These are phyloP conservation scores for Hyles vespertilio DNA, from an alignment of 1,140 invertebrate species.

Conservation along the genomic window DNA sequence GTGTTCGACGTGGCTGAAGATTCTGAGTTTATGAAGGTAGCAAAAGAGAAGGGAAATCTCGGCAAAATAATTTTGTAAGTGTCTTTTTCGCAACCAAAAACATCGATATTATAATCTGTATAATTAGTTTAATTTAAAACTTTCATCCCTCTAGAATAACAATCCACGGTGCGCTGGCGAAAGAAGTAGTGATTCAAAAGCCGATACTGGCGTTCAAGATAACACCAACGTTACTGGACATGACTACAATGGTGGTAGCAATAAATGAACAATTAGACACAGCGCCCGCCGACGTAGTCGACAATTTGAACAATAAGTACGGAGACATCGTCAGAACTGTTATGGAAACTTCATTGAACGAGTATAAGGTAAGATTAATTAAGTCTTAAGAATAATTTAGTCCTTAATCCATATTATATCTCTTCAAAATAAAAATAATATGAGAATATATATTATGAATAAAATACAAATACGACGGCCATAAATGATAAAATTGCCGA, in stretches of 20 bases:
- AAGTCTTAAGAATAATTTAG: no score
- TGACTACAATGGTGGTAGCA: constrained; percentile 40
- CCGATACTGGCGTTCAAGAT: constrained; percentile 61
- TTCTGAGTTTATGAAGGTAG: constrained; percentile 45
- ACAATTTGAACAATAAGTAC: constrained; percentile 40
- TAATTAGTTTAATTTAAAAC: constrained; percentile 1
- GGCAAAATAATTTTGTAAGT: constrained; percentile 67
- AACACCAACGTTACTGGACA: constrained; percentile 45
- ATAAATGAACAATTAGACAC: constrained; percentile 45
- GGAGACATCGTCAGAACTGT: constrained; percentile 42
- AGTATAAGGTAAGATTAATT: constrained; percentile 51
- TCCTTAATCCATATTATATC: no score
- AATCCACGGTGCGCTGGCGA: constrained; percentile 63
- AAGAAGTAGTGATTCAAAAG: constrained; percentile 67
- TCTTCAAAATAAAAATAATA: no score
- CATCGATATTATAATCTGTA: no score
- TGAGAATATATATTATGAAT: no score
- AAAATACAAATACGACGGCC: no score
- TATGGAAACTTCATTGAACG: constrained; percentile 50
- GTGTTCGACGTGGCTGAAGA: constrained; percentile 45
- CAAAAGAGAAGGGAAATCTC: constrained; percentile 38
- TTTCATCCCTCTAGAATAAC: constrained; percentile 53
- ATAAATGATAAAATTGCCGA: no score
- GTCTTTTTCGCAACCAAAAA: neutral
- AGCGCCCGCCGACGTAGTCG: constrained; percentile 32